Conservation (phyloP, 2,888 invertebrate species). For the Elegia similella region DNA sequence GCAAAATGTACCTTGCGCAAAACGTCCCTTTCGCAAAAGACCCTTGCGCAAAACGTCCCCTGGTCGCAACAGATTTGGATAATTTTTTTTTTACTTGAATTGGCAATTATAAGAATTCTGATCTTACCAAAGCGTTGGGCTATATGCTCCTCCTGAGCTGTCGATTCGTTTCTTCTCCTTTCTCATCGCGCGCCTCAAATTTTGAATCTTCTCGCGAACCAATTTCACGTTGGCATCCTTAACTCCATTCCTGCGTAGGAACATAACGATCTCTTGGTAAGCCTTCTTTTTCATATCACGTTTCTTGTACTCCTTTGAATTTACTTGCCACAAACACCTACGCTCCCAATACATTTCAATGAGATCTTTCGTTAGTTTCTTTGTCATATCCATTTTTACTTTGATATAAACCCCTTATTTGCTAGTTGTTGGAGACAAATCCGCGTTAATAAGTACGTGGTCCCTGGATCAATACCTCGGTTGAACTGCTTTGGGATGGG, state of each 20-base stretch:
- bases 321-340: conserved; percentile 23
- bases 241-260: conserved; percentile 22
- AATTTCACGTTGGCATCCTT: conserved; percentile 19
- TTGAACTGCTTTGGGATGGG: conserved; percentile 12
- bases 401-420: background rate
- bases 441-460: conserved; percentile 5
- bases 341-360: conserved; percentile 25
- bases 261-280: conserved; percentile 19
- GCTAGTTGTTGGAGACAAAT: background rate
- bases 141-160: conserved; percentile 18
- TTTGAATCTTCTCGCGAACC: conserved; percentile 23
- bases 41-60: too few relatives aligned
- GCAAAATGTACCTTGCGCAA: too few relatives aligned
- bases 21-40: too few relatives aligned
- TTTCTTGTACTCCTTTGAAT: conserved; percentile 19
- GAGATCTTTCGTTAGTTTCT: conserved; percentile 18
- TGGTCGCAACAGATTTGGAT: too few relatives aligned
- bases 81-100: too few relatives aligned
- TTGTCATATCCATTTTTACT: conserved; percentile 20
- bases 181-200: conserved; percentile 22
- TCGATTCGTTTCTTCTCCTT: conserved; percentile 22
- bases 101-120: too few relatives aligned
- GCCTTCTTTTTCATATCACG: conserved; percentile 20
- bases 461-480: conserved; percentile 11
- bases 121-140: conserved; percentile 22